Evolutionary conservation across 2,113 vertebrate species (phyloP).

Genomic region (Megaleporinus macrocephalus): DNA sequence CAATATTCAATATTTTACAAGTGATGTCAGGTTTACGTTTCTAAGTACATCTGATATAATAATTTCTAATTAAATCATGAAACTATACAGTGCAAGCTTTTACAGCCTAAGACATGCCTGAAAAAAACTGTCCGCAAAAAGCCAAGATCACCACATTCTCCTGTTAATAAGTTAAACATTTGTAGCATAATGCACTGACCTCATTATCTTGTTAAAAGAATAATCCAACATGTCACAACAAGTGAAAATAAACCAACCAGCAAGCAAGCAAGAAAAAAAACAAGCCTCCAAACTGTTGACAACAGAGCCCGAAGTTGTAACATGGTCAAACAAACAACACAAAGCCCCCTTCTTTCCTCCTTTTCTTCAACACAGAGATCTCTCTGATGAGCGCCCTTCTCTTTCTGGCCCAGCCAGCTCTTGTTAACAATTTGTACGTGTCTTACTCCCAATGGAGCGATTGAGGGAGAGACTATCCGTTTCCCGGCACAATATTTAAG

Average conservation of each 20-base stretch:
- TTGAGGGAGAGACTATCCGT: constrained; percentile 42
- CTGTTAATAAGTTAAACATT: not conserved
- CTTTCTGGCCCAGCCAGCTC: constrained; percentile 48
- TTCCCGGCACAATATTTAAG: constrained; percentile 48
- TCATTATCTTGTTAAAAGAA: constrained; percentile 14
- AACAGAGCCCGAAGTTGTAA: not conserved
- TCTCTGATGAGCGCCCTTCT: constrained; percentile 28
- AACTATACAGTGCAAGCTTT: not conserved
- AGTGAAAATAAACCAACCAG: not conserved
- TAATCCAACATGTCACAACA: not conserved
- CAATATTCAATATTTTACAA: not conserved
- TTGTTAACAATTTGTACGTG: constrained; percentile 48
- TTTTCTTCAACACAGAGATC: constrained; percentile 18
- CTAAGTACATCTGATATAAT: not conserved
- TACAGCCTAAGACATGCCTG: not conserved
- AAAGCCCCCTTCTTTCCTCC: constrained; percentile 15
- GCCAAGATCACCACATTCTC: not conserved
- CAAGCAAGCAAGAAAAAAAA: not conserved
- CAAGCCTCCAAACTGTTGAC: constrained; percentile 1
- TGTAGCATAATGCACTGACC: not conserved
- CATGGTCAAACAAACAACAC: constrained; percentile 9
- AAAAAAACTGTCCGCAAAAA: not conserved
- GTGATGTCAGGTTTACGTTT: not conserved
- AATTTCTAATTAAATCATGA: not conserved
- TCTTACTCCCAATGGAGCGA: constrained; percentile 44